Evolutionary conservation across 2,797 vertebrate species (phyloP).

Genomic region (Lepilemur ruficaudatus): DNA sequence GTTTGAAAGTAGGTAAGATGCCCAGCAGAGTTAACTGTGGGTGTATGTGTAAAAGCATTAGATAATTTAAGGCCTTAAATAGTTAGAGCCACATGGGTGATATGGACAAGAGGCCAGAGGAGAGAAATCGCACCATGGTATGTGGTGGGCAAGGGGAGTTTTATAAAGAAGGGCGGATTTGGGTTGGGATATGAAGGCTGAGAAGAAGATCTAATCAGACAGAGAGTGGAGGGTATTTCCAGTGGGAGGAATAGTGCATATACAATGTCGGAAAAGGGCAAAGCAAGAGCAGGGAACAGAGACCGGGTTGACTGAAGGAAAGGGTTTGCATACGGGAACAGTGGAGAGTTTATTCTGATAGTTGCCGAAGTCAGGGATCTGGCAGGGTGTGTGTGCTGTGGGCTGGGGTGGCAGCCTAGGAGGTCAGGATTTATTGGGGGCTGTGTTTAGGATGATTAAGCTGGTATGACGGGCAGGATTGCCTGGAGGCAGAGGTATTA

Average conservation of each 20-base stretch:
- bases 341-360: not conserved
- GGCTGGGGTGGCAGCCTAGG: not conserved
- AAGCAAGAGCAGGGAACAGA: not conserved
- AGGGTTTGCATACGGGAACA: not conserved
- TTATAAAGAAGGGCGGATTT: not conserved
- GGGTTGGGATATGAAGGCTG: not conserved
- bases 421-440: not conserved
- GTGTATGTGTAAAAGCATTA: not conserved
- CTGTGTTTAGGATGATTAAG: not conserved
- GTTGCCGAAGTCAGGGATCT: not conserved
- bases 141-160: not conserved
- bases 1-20: not conserved
- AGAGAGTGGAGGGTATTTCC: not conserved
- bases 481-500: not conserved
- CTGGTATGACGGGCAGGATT: not conserved
- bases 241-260: not conserved
- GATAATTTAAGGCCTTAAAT: not conserved
- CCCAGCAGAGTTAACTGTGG: not conserved
- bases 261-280: not conserved
- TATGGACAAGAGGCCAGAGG: not conserved
- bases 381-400: not conserved
- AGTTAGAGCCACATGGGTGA: not conserved
- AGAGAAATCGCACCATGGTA: not conserved
- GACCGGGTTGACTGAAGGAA: not conserved
- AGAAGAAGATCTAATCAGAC: not conserved